Percentiles rank a stretch among this genome's conserved stretches.
Evolutionary conservation across 2,113 vertebrate species (phyloP).

Genomic region (Scolopax mira): DNA sequence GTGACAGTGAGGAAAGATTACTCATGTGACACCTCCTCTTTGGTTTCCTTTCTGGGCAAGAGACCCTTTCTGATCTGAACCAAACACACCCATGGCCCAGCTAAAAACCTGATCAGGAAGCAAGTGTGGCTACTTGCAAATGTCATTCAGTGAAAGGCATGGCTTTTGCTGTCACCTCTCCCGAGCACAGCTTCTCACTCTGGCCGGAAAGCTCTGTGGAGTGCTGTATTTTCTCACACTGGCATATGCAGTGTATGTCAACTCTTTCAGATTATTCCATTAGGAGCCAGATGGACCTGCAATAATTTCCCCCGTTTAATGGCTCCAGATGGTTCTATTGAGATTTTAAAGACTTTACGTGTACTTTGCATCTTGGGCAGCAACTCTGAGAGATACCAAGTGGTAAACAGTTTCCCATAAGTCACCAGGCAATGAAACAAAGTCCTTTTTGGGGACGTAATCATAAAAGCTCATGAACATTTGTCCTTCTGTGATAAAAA

Average conservation of each 20-base stretch:
- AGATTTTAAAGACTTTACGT: background rate
- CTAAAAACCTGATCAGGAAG: background rate
- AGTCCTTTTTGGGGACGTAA: background rate
- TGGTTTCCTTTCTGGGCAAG: accelerated
- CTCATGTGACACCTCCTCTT: background rate
- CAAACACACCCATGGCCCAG: background rate
- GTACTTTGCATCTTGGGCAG: slow-evolving; percentile 48
- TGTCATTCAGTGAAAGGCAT: background rate
- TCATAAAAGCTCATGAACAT: background rate
- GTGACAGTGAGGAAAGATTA: background rate
- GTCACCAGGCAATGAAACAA: slow-evolving; percentile 41
- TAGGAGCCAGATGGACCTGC: background rate
- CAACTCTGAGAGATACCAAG: background rate
- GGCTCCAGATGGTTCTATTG: background rate
- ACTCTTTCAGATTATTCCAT: background rate
- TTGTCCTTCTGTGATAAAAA: slow-evolving; percentile 9
- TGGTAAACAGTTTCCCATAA: background rate
- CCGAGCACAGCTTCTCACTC: accelerated
- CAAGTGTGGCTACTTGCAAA: background rate
- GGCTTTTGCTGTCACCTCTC: background rate
- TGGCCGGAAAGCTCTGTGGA: background rate
- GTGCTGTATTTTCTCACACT: background rate
- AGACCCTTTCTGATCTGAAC: background rate
- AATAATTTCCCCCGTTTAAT: background rate
- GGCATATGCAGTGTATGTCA: accelerated